Conservation (phyloP, 2,797 vertebrate genomes). For the Morus bassanus region DNA sequence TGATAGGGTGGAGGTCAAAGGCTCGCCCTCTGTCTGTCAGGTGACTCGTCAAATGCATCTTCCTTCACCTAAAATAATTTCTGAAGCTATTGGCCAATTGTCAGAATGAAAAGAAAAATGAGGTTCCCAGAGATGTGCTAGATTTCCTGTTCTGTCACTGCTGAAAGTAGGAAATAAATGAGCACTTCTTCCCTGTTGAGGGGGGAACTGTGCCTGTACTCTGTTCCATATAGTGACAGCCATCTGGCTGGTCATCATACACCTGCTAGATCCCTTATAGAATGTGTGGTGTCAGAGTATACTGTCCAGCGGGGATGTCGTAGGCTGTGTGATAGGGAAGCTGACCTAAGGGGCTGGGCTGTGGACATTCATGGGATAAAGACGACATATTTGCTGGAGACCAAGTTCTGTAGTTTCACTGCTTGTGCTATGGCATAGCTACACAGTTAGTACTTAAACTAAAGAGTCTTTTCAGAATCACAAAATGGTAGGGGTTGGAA, state of each 20-base stretch:
- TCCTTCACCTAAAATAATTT: not conserved
- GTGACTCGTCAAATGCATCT: not conserved
- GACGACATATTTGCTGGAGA: not conserved
- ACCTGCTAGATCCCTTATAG: too few relatives aligned
- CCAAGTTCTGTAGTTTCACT: not conserved
- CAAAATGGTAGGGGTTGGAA: too few relatives aligned
- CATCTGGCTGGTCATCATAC: not conserved
- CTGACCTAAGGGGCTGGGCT: not conserved
- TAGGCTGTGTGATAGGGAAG: fast-evolving
- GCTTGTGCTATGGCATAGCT: not conserved
- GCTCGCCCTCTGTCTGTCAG: not conserved
- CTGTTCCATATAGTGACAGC: not conserved
- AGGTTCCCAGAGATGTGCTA: not conserved
- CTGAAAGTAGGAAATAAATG: not conserved
- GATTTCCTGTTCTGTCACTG: not conserved
- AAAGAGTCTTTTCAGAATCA: not conserved
- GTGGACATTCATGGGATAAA: fast-evolving
- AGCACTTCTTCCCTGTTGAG: fast-evolving
- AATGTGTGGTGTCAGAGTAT: not conserved
- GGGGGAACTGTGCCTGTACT: not conserved
- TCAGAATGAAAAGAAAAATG: not conserved
- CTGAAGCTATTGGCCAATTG: not conserved
- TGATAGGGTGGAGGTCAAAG: not conserved
- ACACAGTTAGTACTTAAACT: not conserved
- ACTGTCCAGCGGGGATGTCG: not conserved